phyloP scores from a whole-genome alignment of 2,888 invertebrate species.

The Brenthis ino region DNA sequence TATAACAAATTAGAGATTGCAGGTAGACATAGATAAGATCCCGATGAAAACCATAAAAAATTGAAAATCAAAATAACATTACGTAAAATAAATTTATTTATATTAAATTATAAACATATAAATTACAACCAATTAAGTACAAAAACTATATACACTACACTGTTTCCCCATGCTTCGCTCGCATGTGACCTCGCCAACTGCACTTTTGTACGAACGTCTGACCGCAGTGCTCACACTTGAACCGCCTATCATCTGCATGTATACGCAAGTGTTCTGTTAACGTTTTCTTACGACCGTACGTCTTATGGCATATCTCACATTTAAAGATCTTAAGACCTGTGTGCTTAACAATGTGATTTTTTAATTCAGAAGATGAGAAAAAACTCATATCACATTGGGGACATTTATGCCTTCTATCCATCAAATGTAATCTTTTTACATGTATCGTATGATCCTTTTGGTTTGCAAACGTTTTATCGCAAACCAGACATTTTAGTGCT shows the following conservation, averaged over 20 bases:
- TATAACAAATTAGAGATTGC: too few relatives aligned
- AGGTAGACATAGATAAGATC: too few relatives aligned
- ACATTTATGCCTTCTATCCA: conserved; percentile 57
- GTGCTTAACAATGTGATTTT: conserved; percentile 54
- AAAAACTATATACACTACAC: not conserved
- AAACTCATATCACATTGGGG: conserved; percentile 56
- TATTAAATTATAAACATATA: too few relatives aligned
- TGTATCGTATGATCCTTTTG: conserved; percentile 52
- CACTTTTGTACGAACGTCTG: conserved; percentile 6
- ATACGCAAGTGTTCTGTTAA: conserved; percentile 43
- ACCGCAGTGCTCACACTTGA: conserved; percentile 43
- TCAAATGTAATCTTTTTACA: conserved; percentile 56
- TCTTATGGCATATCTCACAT: conserved; percentile 53
- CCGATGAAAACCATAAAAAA: too few relatives aligned
- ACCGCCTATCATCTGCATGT: conserved; percentile 42
- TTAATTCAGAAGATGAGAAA: conserved; percentile 50
- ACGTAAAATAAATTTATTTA: too few relatives aligned
- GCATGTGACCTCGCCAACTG: not conserved
- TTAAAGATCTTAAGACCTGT: conserved; percentile 49
- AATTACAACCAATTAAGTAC: conserved; percentile 5
- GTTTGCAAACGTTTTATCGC: conserved; percentile 52
- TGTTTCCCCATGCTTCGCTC: conserved; percentile 25
- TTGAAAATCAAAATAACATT: not conserved
- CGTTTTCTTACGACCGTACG: conserved; percentile 47
- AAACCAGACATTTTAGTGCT: conserved; percentile 54